Base-by-base conservation (phyloP, 37 sponge, comb jelly and placozoan genomes). In the Chondrosia reniformis region DNA sequence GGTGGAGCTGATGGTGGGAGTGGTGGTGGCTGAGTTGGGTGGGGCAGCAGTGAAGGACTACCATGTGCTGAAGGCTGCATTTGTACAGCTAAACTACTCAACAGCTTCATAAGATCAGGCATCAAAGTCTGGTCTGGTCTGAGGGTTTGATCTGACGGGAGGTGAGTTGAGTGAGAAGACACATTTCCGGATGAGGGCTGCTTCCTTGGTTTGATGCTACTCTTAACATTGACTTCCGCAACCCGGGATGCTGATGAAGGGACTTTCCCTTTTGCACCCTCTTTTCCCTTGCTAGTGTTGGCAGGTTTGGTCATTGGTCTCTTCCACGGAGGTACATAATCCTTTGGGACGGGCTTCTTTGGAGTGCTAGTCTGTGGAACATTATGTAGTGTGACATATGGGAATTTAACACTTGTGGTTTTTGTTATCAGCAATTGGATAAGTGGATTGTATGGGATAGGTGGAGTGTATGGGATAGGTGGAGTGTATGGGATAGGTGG, bases 1-100 rank as follows among this genome's bases (percentile, higher is more conserved):
- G 54, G 83, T 4, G 83, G 76, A 17, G 46, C 73, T 7, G 59
- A 4, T 69, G 81, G 82, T 9, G 40, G 54, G 13, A 45, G 75
- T 21, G 63, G 33, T 8, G 69, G 66, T 1, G 67, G 67, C 19
- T 46, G 43, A 9, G 64, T 44, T 15, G 64, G 49, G 32, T 46
- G 75, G 1, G 69, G 33, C 27, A 43, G 37, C 59, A 39, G 27
- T 28, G 27, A 56, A 6, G 58, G 58, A 28, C 58, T 56, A 28
- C n/a, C 7, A n/a, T n/a, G n/a, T 56, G 58, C 4, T 6, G n/a
- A 28, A 13, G 39, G 72, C 43, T 69, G 72, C 4, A 69, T 44
- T 38, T 69, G 72, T 1, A 69, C 41, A 17, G 39, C 41, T 38
- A 69, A 39, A 40, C 9, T 69, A 36, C 41, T 36, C 37, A 69